Base-by-base conservation (phyloP, 2,888 invertebrate genomes). In the Helobdella robusta region DNA sequence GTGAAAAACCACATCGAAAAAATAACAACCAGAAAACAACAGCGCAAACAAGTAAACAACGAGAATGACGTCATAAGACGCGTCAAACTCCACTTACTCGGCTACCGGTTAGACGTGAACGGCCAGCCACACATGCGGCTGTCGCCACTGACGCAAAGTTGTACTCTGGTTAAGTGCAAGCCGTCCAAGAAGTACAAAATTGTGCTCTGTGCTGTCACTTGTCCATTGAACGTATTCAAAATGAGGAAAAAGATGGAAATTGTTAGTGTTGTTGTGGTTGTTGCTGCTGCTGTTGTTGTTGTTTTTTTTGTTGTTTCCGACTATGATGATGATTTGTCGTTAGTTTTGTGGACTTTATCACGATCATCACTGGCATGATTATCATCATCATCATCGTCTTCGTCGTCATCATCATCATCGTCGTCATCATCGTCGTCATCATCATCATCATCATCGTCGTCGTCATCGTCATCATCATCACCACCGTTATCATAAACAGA, bases 131-230 rank as follows among this genome's bases (percentile, higher is more conserved):
- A 79, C 70, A 74, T 75, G 69, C 73, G 75, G 32, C 70, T 80
- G 11, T 74, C 74, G 25, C 73, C 78, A 3, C 70, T 74, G 32
- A 73, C 78, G 18, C 77, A 77, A 71, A 77, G 74, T 61, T 78
- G 78, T 69, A 77, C 77, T 15, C 73, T 80, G 54, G 75, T 78
- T 48, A 79, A 79, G 69, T 79, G 79, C 71, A 74, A 74, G 70
- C 75, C 78, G 8, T 78, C 77, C 23, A 77, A 78, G 65, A 72
- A 70, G 34, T 79, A 79, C 70, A 73, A 70, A 63, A 74, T 79
- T 34, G 75, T 74, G 18, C 73, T 80, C 18, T 74, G 78, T 54
- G 79, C 79, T 62, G 70, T 78, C 70, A 79, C 79, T 18, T 76
- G 76, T 64, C 76, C 77, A 23, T 77, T 77, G 44, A 74, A 75